These are phyloP conservation scores for Cheilosia variabilis DNA, from an alignment of 2,888 invertebrate genomes.

Conservation along the genomic window DNA sequence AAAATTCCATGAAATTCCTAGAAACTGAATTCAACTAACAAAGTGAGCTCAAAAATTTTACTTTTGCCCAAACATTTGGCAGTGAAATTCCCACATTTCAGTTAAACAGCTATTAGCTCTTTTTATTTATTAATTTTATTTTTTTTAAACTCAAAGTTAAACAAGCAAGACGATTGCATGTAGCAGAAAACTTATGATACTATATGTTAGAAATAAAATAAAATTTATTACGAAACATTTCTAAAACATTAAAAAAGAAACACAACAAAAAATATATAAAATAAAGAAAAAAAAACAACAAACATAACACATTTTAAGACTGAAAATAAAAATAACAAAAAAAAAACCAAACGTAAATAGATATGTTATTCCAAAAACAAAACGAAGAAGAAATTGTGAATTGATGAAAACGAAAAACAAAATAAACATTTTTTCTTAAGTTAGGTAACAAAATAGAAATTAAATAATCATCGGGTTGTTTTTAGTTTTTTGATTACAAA, in stretches of 20 bases:
- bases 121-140: neutral
- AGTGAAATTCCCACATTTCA: constrained; percentile 43
- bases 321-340: constrained; percentile 59
- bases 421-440: constrained; percentile 18
- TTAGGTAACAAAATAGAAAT: constrained; percentile 9
- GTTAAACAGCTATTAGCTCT: constrained; percentile 13
- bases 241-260: constrained; percentile 26
- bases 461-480: constrained; percentile 48
- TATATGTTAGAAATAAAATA: constrained; percentile 55
- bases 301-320: constrained; percentile 71
- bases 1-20: constrained; percentile 17
- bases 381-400: constrained; percentile 59
- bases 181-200: constrained; percentile 68
- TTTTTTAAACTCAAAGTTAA: constrained; percentile 52
- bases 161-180: constrained; percentile 51
- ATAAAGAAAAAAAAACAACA: constrained; percentile 30
- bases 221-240: constrained; percentile 56
- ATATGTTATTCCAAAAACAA: constrained; percentile 8
- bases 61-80: constrained; percentile 55
- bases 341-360: constrained; percentile 12
- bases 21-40: constrained; percentile 4
- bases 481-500: constrained; percentile 8
- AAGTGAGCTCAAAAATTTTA: constrained; percentile 12
- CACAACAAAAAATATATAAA: constrained; percentile 4
- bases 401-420: constrained; percentile 46